Base-by-base conservation (phyloP, 2,888 invertebrate species). In the Rutpela maculata region DNA sequence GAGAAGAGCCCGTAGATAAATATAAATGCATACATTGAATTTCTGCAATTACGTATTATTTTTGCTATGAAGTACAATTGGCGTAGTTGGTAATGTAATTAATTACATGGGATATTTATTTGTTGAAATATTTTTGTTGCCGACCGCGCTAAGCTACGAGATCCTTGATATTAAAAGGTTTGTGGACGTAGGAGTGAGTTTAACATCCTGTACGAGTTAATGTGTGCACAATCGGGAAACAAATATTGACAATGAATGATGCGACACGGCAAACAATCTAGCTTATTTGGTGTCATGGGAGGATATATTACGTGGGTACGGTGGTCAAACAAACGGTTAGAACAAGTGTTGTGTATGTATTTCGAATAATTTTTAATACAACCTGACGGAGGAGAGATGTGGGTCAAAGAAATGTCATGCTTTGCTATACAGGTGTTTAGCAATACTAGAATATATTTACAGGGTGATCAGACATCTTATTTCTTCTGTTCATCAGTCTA, bases 201-300 rank as follows among this genome's bases (percentile, higher is more conserved):
- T 67, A 73, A 77, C 76, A 73, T 77, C 76, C 76, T 77, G 73
- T 74, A 63, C 57, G 65, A 74, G 65, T 31, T 77, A 43, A 70
- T 73, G 77, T 68, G 75, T 73, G 76, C 67, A 76, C 76, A 74
- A 78, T 67, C 67, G 76, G 74, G 76, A 63, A 78, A 67, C 76
- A 80, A 81, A 81, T 81, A 81, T 81, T 81, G 80, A 80, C 81
- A 71, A 65, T 76, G 78, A 81, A 78, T 79, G 76, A 78, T 74
- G 71, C 74, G 74, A 66, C 67, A 56, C 18, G 38, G 69, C 56
- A 77, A 77, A 77, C 74, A 77, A 70, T 77, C 70, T 35, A 70
- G 74, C 74, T 74, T 70, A 73, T 76, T 73, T 63, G 60, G 69
- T 69, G 72, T 77, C 76, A 73, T 60, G 68, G 69, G 73, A 71